Percentiles rank a stretch among this genome's conserved stretches.
These are phyloP conservation scores for Phylloscopus whistleri DNA, from an alignment of 2,113 vertebrate genomes.

Conservation along the genomic window DNA sequence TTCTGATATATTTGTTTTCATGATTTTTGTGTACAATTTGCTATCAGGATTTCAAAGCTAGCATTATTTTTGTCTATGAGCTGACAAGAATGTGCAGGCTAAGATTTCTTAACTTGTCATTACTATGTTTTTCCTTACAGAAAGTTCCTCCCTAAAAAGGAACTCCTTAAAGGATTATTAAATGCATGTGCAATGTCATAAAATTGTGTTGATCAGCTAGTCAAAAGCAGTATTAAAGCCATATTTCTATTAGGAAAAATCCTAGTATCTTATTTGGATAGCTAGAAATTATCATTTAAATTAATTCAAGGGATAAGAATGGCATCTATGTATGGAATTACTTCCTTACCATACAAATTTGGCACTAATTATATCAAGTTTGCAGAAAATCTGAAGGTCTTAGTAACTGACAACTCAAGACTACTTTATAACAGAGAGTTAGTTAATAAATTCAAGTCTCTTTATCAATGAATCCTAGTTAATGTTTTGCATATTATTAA, in stretches of 20 bases:
- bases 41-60: not conserved
- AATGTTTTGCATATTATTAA: not conserved
- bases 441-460: not conserved
- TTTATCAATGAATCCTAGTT: not conserved
- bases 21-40: not conserved
- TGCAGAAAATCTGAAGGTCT: not conserved
- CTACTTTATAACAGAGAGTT: not conserved
- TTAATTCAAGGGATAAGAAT: not conserved
- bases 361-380: not conserved
- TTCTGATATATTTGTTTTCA: not conserved
- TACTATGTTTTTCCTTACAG: not conserved
- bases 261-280: not conserved
- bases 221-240: not conserved
- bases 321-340: not conserved
- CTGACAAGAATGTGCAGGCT: not conserved
- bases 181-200: not conserved
- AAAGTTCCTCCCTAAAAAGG: not conserved
- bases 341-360: not conserved
- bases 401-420: not conserved
- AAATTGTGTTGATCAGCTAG: not conserved
- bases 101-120: not conserved
- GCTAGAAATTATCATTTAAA: not conserved
- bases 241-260: not conserved
- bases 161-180: not conserved
- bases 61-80: not conserved